Evolutionary conservation across 2,797 vertebrate species (phyloP).

Genomic region (Avahi laniger): DNA sequence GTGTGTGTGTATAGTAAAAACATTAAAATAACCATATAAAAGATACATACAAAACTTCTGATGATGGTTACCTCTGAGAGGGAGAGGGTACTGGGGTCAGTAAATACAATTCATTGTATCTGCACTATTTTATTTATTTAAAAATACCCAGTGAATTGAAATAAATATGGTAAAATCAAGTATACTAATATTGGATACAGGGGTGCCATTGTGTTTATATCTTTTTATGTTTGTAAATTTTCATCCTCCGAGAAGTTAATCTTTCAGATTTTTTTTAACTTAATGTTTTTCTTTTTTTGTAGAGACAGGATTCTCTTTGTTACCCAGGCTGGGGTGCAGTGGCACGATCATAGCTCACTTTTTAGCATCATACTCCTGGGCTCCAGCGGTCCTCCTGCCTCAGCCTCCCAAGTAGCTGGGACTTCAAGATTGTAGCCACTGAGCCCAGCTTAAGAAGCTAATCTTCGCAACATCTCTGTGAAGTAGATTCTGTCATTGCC

Average conservation of each 20-base stretch:
- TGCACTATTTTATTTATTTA: neutral
- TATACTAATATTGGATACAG: neutral
- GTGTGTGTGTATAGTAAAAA: neutral
- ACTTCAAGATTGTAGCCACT: neutral
- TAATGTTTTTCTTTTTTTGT: neutral
- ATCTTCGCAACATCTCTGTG: neutral
- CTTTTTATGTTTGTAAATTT: neutral
- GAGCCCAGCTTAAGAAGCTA: neutral
- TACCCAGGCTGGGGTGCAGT: neutral
- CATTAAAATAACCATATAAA: neutral
- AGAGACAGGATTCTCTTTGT: neutral
- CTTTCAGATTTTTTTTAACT: neutral
- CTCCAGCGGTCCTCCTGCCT: neutral
- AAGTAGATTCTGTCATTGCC: neutral
- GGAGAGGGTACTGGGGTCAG: neutral
- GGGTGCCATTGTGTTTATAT: neutral
- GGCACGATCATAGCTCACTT: neutral
- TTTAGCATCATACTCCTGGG: neutral
- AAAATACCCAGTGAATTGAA: neutral
- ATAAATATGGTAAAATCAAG: neutral
- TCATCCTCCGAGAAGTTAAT: neutral
- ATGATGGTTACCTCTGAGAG: neutral
- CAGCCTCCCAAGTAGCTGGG: neutral
- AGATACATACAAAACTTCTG: neutral
- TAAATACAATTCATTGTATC: neutral